Base-by-base conservation (phyloP, 2,113 vertebrate species). In the Pluvialis apricaria region DNA sequence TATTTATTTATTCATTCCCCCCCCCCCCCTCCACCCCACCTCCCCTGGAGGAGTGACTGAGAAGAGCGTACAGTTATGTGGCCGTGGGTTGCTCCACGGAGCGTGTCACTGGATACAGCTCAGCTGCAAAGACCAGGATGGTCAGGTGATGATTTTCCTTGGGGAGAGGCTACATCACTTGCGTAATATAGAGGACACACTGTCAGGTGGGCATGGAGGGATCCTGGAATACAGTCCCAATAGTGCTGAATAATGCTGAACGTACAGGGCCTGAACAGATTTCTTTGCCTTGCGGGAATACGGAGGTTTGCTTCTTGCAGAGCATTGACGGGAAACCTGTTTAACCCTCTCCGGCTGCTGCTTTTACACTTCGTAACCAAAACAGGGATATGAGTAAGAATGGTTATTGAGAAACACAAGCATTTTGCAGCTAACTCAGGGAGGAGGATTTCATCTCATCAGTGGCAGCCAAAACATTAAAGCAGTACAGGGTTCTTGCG, bases 201-300 rank as follows among this genome's bases (percentile, higher is more conserved):
- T 79, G 94, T 93, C 96, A 97, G 97, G 95, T 97, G 98, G 97
- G 96, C 95, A 92, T 69, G 7, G 34, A 79, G 60, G 65, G 70
- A 66, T 82, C 82, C 82, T 45, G 78, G 57, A 76, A n/a, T 55
- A 29, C 1, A 32, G 40, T 84, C 85, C 81, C 25, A 6, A 6
- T 47, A 82, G 72, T 77, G 96, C 96, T 96, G 92, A 94, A 94
- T 95, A 93, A 95, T 91, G 96, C 91, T 92, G 93, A 65, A 52
- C 64, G 13, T 86, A 58, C 60, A 45, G 90, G 84, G 86, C 82
- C 57, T 31, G 47, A 76, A 86, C 13, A 58, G 84, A 38, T 81
- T 64, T 83, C 83, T 65, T 34, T 66, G 61, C 82, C 72, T 64
- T 52, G 82, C 42, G 92, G 91, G 85, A 88, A 17, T 68, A 71